phyloP scores from a whole-genome alignment of 2,113 vertebrate species.

The Neolamprologus variostigma region DNA sequence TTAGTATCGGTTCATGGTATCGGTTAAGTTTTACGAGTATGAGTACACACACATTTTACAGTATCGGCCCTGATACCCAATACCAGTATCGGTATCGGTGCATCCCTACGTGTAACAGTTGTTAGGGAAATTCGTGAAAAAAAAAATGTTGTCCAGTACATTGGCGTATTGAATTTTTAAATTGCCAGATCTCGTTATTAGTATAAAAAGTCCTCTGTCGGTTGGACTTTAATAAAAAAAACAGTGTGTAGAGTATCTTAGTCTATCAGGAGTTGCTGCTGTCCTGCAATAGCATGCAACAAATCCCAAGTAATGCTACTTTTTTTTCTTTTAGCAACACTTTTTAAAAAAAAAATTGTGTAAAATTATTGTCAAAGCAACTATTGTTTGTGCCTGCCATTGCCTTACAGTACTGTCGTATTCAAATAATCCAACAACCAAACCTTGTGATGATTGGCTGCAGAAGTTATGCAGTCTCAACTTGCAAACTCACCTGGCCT shows the following conservation, averaged over 20 bases:
- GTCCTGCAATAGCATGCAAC: not conserved
- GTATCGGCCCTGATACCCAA: too few relatives aligned
- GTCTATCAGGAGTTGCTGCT: not conserved
- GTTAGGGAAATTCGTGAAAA: accelerated
- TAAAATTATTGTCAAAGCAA: not conserved
- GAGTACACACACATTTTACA: too few relatives aligned
- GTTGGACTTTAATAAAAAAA: not conserved
- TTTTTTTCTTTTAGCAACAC: not conserved
- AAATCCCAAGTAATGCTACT: not conserved
- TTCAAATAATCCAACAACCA: not conserved
- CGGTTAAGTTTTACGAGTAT: too few relatives aligned
- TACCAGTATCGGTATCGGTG: too few relatives aligned
- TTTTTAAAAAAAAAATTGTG: accelerated
- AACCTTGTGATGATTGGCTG: not conserved
- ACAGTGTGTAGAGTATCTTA: not conserved
- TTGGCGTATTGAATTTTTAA: not conserved
- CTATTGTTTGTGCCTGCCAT: not conserved
- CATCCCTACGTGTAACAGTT: not conserved
- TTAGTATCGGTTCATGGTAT: too few relatives aligned
- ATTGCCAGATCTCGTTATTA: not conserved
- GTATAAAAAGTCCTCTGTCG: not conserved
- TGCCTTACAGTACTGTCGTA: not conserved
- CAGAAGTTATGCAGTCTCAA: not conserved
- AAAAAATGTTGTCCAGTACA: not conserved
- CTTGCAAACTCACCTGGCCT: not conserved